These are phyloP conservation scores for Caenorhabditis angaria DNA, from an alignment of 2,888 invertebrate species.

Conservation along the genomic window DNA sequence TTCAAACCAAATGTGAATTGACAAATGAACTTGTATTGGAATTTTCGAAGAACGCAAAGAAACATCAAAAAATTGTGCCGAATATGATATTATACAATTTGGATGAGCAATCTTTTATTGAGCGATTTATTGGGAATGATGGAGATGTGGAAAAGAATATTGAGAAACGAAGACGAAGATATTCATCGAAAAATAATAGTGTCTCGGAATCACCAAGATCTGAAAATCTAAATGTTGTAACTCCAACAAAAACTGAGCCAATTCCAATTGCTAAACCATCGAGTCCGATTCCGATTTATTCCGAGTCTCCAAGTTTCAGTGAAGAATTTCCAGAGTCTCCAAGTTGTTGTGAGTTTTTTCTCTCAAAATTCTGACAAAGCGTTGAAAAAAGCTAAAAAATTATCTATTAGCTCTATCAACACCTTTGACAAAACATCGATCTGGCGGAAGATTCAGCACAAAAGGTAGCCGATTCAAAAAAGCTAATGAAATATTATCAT, in stretches of 20 bases:
- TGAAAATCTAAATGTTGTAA: neutral
- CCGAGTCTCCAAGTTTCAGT: neutral
- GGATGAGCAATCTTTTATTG: neutral
- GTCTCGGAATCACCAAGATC: neutral
- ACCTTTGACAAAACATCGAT: constrained; percentile 6
- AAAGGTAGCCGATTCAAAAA: constrained; percentile 26
- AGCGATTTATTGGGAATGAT: neutral
- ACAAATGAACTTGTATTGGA: neutral
- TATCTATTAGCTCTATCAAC: constrained; percentile 5
- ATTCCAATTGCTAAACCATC: neutral
- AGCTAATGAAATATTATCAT: constrained; percentile 18
- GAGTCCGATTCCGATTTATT: neutral
- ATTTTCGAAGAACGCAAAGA: neutral
- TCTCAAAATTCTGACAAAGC: neutral
- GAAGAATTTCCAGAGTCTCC: constrained; percentile 27
- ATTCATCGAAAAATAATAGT: constrained; percentile 10
- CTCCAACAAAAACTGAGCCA: neutral
- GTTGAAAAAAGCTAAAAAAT: neutral
- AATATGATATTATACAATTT: too few relatives aligned
- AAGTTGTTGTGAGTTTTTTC: neutral
- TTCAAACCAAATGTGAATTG: neutral
- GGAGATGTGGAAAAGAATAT: constrained; percentile 8
- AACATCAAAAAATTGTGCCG: too few relatives aligned
- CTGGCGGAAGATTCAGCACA: constrained; percentile 21
- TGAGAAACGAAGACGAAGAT: constrained; percentile 5